Conservation (phyloP, 1,140 invertebrate genomes). For the Penaeus vannamei region DNA sequence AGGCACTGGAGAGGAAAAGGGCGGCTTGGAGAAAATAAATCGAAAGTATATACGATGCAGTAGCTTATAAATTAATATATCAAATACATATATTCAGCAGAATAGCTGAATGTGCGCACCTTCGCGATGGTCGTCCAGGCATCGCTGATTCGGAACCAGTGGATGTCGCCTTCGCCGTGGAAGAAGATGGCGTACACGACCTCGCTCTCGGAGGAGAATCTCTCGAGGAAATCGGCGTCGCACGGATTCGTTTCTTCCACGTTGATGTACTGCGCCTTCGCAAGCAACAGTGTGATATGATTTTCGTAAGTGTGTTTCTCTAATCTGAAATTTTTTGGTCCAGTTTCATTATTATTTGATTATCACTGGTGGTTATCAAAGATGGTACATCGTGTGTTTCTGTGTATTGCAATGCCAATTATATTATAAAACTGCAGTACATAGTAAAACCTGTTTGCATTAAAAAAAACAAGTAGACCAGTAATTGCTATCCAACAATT, state of each 20-base stretch:
- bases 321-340: too few species aligned
- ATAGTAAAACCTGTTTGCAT: too few species aligned
- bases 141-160: slow-evolving; percentile 6
- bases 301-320: too few species aligned
- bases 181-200: slow-evolving; percentile 38
- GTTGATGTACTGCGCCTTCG: neutral
- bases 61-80: too few species aligned
- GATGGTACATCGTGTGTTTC: too few species aligned
- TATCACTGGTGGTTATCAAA: too few species aligned
- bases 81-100: too few species aligned
- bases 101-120: neutral
- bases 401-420: too few species aligned
- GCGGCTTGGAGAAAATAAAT: neutral
- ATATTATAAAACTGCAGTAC: too few species aligned
- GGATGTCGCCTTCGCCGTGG: slow-evolving; percentile 5
- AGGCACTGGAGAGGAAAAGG: slow-evolving; percentile 39
- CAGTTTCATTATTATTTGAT: too few species aligned
- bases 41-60: too few species aligned
- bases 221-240: neutral
- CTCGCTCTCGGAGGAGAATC: neutral
- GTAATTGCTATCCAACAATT: neutral
- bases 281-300: too few species aligned
- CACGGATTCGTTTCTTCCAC: neutral
- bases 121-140: slow-evolving; percentile 22
- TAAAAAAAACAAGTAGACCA: neutral